Conservation (phyloP, 2,113 vertebrate genomes). For the Labeo catla region DNA sequence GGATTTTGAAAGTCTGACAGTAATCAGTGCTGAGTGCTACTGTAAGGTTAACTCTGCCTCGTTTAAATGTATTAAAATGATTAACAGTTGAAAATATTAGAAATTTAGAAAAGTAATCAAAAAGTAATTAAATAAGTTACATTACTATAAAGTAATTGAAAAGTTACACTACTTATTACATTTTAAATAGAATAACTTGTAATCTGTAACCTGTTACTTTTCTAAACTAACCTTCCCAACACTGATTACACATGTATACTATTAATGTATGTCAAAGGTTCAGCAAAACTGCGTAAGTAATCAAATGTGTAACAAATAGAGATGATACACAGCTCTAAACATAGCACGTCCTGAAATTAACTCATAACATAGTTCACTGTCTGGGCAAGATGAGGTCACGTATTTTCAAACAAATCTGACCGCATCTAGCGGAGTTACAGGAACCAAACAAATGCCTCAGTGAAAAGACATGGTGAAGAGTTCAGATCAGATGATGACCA, state of each 20-base stretch:
- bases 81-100: too few species aligned
- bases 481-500: not conserved
- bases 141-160: too few species aligned
- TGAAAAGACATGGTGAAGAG: not conserved
- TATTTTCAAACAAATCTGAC: constrained; percentile 2
- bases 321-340: not conserved
- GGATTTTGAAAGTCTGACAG: too few species aligned
- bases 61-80: too few species aligned
- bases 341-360: constrained; percentile 4
- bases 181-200: not conserved
- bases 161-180: too few species aligned
- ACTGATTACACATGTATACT: not conserved
- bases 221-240: too few species aligned
- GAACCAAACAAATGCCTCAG: not conserved
- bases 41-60: too few species aligned
- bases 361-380: constrained; percentile 2
- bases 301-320: not conserved
- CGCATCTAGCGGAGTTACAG: not conserved
- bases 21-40: too few species aligned
- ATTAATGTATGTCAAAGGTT: not conserved
- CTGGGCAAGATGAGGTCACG: constrained; percentile 4
- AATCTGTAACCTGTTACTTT: not conserved
- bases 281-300: not conserved
- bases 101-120: too few species aligned
- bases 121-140: too few species aligned